Conservation (phyloP, 2,888 invertebrate genomes). For the Calameuta filiformis region DNA sequence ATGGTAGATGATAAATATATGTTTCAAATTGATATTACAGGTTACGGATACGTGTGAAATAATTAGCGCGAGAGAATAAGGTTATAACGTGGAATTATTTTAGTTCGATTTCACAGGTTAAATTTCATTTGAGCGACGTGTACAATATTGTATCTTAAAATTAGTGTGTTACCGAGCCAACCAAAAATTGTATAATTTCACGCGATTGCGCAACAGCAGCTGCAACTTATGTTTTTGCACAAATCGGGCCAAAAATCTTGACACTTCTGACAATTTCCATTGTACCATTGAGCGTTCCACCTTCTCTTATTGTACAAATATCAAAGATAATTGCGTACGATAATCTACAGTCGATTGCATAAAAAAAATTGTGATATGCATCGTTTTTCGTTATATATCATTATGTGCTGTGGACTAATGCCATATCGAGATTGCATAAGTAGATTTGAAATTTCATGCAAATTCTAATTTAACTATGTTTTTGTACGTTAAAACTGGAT, state of each 20-base stretch:
- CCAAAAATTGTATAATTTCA: not conserved
- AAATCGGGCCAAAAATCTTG: not conserved
- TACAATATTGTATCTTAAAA: not conserved
- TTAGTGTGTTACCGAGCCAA: not conserved
- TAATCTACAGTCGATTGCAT: not conserved
- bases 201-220: not conserved
- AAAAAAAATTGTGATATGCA: not conserved
- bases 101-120: not conserved
- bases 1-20: not conserved
- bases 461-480: not conserved
- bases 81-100: not conserved
- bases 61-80: not conserved
- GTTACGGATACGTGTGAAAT: not conserved
- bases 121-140: not conserved
- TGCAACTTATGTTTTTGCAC: not conserved
- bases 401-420: not conserved
- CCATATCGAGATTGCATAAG: not conserved
- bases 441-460: not conserved
- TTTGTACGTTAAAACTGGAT: not conserved
- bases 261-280: not conserved
- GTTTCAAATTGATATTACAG: not conserved
- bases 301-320: not conserved
- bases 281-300: not conserved
- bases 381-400: not conserved
- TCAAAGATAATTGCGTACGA: not conserved